phyloP scores from a whole-genome alignment of 2,797 vertebrate genomes.

The Podargus strigoides region DNA sequence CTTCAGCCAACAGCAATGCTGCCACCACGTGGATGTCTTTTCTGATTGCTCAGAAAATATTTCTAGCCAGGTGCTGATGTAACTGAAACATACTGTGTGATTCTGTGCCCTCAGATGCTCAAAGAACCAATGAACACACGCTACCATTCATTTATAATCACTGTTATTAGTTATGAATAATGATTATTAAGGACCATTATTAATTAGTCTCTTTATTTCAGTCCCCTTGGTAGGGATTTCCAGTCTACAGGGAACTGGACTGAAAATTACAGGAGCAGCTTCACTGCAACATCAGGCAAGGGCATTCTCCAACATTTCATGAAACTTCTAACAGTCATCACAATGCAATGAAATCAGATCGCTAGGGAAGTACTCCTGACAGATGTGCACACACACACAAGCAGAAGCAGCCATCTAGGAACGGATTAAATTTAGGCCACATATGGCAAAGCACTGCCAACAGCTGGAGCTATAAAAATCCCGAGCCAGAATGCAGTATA shows the following conservation, averaged over 20 bases:
- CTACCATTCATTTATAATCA: background rate
- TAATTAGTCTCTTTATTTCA: background rate
- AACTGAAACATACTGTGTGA: background rate
- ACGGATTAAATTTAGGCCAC: background rate
- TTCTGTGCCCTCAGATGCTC: background rate
- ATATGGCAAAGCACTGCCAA: background rate
- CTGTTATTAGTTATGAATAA: background rate
- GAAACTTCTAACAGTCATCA: background rate
- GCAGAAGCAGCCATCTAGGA: background rate
- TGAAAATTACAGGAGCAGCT: background rate
- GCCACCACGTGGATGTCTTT: slow-evolving; percentile 39
- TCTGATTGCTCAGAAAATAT: background rate
- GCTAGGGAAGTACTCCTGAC: background rate
- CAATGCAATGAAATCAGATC: background rate
- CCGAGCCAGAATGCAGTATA: background rate
- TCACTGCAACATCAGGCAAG: background rate
- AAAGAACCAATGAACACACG: background rate
- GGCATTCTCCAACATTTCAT: background rate
- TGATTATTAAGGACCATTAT: background rate
- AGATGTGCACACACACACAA: background rate
- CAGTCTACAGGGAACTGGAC: background rate
- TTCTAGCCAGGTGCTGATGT: background rate
- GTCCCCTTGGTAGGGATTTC: background rate
- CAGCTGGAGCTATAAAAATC: background rate
- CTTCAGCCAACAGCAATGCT: slow-evolving; percentile 7